Conservation (phyloP, 2,113 vertebrate species). For the Mus spicilegus region DNA sequence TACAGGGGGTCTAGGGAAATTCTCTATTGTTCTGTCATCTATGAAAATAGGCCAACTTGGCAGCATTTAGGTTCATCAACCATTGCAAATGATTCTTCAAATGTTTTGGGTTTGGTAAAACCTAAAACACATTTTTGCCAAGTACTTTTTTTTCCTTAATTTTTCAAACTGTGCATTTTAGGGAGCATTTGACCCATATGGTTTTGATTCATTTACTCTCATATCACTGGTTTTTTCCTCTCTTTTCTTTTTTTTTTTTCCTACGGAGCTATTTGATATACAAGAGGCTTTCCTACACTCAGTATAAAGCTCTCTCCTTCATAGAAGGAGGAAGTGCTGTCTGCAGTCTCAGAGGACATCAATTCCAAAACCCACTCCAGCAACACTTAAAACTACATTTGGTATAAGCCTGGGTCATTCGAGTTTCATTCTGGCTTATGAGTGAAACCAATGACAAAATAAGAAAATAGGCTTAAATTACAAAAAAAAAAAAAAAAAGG, state of each 20-base stretch:
- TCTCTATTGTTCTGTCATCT: constrained; percentile 41
- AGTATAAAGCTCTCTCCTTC: constrained; percentile 70
- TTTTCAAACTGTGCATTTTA: constrained; percentile 84
- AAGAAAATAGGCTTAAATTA: constrained; percentile 76
- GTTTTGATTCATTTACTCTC: constrained; percentile 84
- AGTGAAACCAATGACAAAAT: constrained; percentile 77
- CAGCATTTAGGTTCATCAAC: constrained; percentile 77
- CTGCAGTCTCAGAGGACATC: constrained; percentile 76
- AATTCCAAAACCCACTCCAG: constrained; percentile 69
- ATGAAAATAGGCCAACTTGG: constrained; percentile 71
- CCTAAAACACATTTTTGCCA: constrained; percentile 82
- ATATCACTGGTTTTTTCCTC: constrained; percentile 71
- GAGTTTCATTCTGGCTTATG: constrained; percentile 73
- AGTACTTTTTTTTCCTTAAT: constrained; percentile 80
- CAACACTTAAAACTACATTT: constrained; percentile 79
- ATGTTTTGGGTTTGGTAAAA: constrained; percentile 84
- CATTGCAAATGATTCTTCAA: constrained; percentile 83
- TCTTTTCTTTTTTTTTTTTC: neutral
- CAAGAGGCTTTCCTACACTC: constrained; percentile 76
- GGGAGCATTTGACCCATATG: constrained; percentile 83
- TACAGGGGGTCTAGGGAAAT: constrained; percentile 43
- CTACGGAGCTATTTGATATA: constrained; percentile 77
- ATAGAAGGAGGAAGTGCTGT: constrained; percentile 79
- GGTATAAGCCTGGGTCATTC: constrained; percentile 78
- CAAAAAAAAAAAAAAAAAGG: constrained; percentile 20